Conservation (phyloP, 1,140 invertebrate species). For the Druon quercuslanigerum region DNA sequence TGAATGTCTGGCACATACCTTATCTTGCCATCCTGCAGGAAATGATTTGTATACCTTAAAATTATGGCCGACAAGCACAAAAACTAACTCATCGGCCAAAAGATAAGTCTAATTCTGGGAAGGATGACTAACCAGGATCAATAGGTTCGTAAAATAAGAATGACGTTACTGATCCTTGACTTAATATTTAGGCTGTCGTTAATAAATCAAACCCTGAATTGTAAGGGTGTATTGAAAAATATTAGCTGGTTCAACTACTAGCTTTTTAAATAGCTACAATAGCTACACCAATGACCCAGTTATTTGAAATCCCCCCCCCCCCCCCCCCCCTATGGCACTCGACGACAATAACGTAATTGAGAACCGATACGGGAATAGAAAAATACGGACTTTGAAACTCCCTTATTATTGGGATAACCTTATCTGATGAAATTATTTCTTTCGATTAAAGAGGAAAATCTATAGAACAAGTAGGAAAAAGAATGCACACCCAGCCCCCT, state of each 20-base stretch:
- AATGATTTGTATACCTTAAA: not conserved
- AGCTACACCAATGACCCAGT: too few species aligned
- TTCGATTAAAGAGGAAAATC: not conserved
- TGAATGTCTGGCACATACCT: not conserved
- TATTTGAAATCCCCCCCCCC: too few species aligned
- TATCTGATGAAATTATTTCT: not conserved
- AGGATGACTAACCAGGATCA: not conserved
- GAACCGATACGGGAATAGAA: too few species aligned
- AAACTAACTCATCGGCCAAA: not conserved
- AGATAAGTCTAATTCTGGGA: not conserved
- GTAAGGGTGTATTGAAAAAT: too few species aligned
- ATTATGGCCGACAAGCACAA: not conserved
- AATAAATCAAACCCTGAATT: too few species aligned
- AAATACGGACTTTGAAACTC: too few species aligned
- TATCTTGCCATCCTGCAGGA: not conserved
- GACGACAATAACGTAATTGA: too few species aligned
- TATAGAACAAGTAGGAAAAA: conserved; percentile 20
- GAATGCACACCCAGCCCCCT: not conserved
- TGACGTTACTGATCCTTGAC: not conserved
- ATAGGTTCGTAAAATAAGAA: not conserved
- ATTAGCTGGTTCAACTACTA: too few species aligned
- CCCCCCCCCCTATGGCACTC: too few species aligned
- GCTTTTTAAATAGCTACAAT: too few species aligned
- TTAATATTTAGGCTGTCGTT: not conserved
- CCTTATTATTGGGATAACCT: too few species aligned